Conservation (phyloP, 2,113 vertebrate species). For the Chamaea fasciata region DNA sequence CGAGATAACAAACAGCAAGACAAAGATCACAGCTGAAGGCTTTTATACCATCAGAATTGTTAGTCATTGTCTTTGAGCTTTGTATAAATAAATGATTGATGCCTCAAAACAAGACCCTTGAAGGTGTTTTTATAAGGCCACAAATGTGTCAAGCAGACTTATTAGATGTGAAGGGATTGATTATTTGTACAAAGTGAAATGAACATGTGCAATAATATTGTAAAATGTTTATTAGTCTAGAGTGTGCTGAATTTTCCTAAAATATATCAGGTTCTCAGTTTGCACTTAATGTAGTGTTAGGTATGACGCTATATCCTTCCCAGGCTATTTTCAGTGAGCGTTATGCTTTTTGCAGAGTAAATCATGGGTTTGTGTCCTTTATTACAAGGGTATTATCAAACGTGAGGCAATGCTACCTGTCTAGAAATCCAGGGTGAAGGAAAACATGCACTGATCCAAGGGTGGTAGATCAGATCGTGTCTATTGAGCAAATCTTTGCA, state of each 20-base stretch:
- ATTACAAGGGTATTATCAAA: slow-evolving; percentile 66
- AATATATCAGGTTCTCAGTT: slow-evolving; percentile 85
- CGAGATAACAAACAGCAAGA: slow-evolving; percentile 62
- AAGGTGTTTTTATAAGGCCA: slow-evolving; percentile 82
- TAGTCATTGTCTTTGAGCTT: slow-evolving; percentile 73
- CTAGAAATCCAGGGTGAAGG: slow-evolving; percentile 13
- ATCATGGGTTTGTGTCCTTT: slow-evolving; percentile 69
- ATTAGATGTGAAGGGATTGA: slow-evolving; percentile 86
- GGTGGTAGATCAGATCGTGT: fast-evolving
- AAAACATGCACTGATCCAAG: neutral
- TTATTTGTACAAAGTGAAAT: slow-evolving; percentile 85
- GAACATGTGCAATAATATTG: slow-evolving; percentile 86
- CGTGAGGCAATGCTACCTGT: slow-evolving; percentile 46
- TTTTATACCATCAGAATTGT: slow-evolving; percentile 62
- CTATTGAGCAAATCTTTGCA: neutral
- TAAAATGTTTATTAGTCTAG: slow-evolving; percentile 89
- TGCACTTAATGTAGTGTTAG: slow-evolving; percentile 87
- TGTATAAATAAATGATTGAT: slow-evolving; percentile 79
- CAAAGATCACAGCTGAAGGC: slow-evolving; percentile 64
- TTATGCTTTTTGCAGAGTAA: slow-evolving; percentile 76
- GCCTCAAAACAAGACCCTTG: slow-evolving; percentile 75
- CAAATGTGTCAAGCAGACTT: slow-evolving; percentile 85
- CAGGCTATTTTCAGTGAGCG: slow-evolving; percentile 78
- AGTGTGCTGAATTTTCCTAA: slow-evolving; percentile 86
- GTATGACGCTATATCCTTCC: slow-evolving; percentile 86